Conservation (phyloP, 2,797 vertebrate species). For the Pseudocheirus occidentalis region DNA sequence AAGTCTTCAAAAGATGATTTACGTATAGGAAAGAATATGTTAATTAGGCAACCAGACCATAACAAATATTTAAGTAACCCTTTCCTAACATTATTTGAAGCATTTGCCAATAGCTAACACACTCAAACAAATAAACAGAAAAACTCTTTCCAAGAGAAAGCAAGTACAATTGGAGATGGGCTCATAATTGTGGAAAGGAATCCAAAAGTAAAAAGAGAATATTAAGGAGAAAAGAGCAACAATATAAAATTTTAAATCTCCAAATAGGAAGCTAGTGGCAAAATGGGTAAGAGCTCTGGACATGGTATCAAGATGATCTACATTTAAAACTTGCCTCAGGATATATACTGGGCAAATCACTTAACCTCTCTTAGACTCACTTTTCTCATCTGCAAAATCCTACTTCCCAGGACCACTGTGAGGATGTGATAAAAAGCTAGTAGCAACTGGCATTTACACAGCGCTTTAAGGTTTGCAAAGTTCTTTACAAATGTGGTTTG, state of each 20-base stretch:
- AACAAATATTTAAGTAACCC: not conserved
- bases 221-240: not conserved
- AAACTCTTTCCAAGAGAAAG: not conserved
- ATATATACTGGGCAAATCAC: not conserved
- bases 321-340: not conserved
- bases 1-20: not conserved
- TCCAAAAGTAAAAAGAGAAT: not conserved
- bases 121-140: not conserved
- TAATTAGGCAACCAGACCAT: not conserved
- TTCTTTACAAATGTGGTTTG: not conserved
- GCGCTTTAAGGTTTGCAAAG: not conserved
- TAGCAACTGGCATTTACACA: not conserved
- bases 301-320: not conserved
- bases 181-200: not conserved
- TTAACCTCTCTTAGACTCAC: not conserved
- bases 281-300: not conserved
- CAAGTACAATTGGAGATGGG: not conserved
- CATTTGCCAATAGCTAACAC: not conserved
- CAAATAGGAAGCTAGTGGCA: not conserved
- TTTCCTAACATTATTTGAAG: not conserved
- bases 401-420: not conserved
- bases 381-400: not conserved
- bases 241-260: not conserved
- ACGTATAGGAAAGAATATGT: not conserved
- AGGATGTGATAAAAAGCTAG: not conserved